phyloP scores from a whole-genome alignment of 1,140 invertebrate genomes.

The Asobara japonica region DNA sequence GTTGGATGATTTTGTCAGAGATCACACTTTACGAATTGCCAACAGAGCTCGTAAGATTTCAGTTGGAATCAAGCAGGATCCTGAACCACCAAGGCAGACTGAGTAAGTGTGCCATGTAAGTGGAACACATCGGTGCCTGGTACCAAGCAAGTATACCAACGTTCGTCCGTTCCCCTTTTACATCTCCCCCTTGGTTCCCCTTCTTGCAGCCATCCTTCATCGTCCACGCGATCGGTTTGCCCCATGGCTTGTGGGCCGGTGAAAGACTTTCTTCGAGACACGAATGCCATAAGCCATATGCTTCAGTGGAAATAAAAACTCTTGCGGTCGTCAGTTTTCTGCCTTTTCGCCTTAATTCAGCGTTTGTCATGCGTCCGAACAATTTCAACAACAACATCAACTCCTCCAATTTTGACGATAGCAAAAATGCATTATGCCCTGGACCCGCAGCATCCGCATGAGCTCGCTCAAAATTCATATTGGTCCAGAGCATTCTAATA shows the following conservation, averaged over 20 bases:
- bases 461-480: too few species aligned
- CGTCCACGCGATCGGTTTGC: conserved; percentile 36
- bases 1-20: too few species aligned
- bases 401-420: too few species aligned
- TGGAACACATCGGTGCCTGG: conserved; percentile 67
- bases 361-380: too few species aligned
- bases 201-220: conserved; percentile 25
- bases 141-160: conserved; percentile 62
- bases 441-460: conserved; percentile 28
- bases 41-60: conserved; percentile 43
- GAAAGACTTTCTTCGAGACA: conserved; percentile 67
- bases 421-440: conserved; percentile 26
- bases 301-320: not conserved
- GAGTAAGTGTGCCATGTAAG: conserved; percentile 66
- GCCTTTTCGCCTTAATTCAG: not conserved
- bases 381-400: too few species aligned
- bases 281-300: conserved; percentile 15
- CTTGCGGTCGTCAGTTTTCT: not conserved
- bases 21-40: too few species aligned
- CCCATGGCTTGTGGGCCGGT: conserved; percentile 49
- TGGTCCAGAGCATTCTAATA: too few species aligned
- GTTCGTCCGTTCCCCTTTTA: conserved; percentile 53
- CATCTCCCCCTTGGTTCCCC: conserved; percentile 28
- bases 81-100: conserved; percentile 54
- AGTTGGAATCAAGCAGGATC: conserved; percentile 49